Evolutionary conservation across 2,888 invertebrate genomes (phyloP).

Genomic region (Perithous albicinctus): DNA sequence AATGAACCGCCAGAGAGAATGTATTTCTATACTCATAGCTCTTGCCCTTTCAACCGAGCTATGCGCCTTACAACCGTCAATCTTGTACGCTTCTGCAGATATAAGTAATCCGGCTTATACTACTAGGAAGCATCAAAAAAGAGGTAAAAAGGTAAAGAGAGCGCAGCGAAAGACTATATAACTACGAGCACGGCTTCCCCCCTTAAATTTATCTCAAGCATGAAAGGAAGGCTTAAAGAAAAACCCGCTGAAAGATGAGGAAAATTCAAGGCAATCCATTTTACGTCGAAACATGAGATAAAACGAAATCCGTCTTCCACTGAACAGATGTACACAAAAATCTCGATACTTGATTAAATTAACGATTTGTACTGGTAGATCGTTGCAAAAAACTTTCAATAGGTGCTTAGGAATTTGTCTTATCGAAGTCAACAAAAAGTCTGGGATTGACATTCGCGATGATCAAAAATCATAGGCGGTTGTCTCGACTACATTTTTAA

Average conservation of each 20-base stretch:
- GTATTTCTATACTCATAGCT: not conserved
- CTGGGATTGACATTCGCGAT: too few relatives aligned
- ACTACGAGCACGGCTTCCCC: too few relatives aligned
- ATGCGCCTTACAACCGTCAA: not conserved
- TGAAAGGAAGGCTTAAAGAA: not conserved
- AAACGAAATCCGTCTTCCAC: not conserved
- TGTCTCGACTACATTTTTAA: too few relatives aligned
- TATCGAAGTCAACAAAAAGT: too few relatives aligned
- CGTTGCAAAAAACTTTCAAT: too few relatives aligned
- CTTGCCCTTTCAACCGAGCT: not conserved
- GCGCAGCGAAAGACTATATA: too few relatives aligned
- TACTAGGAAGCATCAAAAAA: not conserved
- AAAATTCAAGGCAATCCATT: not conserved
- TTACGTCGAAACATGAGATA: not conserved
- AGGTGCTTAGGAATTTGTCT: too few relatives aligned
- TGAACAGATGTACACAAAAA: not conserved
- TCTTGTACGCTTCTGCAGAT: not conserved
- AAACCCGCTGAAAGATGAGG: not conserved
- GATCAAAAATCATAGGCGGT: too few relatives aligned
- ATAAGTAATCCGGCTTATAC: not conserved
- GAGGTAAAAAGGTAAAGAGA: not conserved
- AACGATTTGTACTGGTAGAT: too few relatives aligned
- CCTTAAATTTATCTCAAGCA: not conserved
- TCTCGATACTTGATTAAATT: not conserved
- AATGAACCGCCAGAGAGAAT: too few relatives aligned